These are phyloP conservation scores for Automeris io DNA, from an alignment of 2,888 invertebrate species.

Conservation along the genomic window DNA sequence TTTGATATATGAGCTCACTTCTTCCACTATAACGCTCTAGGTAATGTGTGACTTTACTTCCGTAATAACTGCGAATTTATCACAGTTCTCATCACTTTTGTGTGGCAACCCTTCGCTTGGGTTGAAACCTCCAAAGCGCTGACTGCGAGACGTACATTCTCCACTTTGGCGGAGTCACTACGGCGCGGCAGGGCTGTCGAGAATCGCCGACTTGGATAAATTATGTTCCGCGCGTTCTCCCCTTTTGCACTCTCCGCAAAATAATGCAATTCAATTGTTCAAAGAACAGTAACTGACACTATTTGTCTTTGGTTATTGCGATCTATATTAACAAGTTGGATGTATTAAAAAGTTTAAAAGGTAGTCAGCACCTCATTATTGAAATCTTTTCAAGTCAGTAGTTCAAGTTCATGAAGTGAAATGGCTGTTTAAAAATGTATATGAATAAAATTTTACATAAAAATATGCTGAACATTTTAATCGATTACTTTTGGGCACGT, in stretches of 20 bases:
- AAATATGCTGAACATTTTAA: no score
- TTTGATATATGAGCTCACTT: conserved; percentile 22
- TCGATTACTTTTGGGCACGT: no score
- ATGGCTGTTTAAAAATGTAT: no score
- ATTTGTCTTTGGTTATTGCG: conserved; percentile 53
- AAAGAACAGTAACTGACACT: conserved; percentile 51
- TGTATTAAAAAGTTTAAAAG: conserved; percentile 14
- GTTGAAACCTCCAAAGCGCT: conserved; percentile 69
- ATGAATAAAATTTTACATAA: no score
- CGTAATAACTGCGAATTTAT: conserved; percentile 69
- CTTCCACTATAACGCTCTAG: conserved; percentile 46
- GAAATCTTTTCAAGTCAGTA: no score
- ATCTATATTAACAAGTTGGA: no score
- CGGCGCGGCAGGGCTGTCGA: conserved; percentile 61
- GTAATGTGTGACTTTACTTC: conserved; percentile 50
- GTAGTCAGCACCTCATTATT: no score
- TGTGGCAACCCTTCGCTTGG: conserved; percentile 49
- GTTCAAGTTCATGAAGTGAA: no score
- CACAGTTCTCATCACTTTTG: conserved; percentile 67
- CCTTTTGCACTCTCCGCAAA: conserved; percentile 63
- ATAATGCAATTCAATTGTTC: conserved; percentile 64
- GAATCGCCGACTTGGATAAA: conserved; percentile 66
- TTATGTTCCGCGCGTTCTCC: conserved; percentile 61
- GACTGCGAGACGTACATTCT: conserved; percentile 63
- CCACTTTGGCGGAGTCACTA: conserved; percentile 53